phyloP scores from a whole-genome alignment of 2,797 vertebrate genomes.

The Alosa sapidissima region DNA sequence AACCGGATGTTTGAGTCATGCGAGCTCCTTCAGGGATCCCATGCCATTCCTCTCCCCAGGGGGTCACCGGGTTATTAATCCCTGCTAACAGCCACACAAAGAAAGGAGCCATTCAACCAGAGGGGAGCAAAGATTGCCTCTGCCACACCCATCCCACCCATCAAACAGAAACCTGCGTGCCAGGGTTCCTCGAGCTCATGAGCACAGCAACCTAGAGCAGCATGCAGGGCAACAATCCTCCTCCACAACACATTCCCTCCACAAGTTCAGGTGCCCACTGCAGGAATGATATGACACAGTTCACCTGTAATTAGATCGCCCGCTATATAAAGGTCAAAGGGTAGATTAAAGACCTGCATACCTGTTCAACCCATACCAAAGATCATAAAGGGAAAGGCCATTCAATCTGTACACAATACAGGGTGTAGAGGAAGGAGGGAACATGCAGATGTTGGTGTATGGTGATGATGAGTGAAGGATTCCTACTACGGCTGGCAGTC shows the following conservation, averaged over 20 bases:
- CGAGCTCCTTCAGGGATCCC: slow-evolving; percentile 34
- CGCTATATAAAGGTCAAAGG: slow-evolving; percentile 61
- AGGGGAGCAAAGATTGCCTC: slow-evolving; percentile 28
- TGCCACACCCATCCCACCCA: background rate
- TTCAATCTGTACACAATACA: background rate
- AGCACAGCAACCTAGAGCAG: background rate
- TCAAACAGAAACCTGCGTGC: slow-evolving; percentile 6
- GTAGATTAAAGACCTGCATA: slow-evolving; percentile 58
- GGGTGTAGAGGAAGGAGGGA: background rate
- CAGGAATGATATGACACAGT: background rate
- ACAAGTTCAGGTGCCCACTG: background rate
- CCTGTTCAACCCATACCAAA: slow-evolving; percentile 58
- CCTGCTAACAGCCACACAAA: slow-evolving; percentile 41
- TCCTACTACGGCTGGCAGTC: slow-evolving; percentile 18
- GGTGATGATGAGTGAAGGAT: slow-evolving; percentile 30
- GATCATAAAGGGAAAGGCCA: slow-evolving; percentile 31
- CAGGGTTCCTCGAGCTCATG: slow-evolving; percentile 34
- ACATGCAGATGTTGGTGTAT: background rate
- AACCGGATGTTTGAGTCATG: slow-evolving; percentile 23
- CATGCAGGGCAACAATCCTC: background rate
- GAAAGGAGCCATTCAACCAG: slow-evolving; percentile 45
- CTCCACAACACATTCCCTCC: background rate
- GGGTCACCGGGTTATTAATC: slow-evolving; percentile 50
- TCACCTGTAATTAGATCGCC: slow-evolving; percentile 64
- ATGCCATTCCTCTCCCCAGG: background rate